phyloP scores from a whole-genome alignment of 1,140 invertebrate genomes.

The Nomia melanderi region DNA sequence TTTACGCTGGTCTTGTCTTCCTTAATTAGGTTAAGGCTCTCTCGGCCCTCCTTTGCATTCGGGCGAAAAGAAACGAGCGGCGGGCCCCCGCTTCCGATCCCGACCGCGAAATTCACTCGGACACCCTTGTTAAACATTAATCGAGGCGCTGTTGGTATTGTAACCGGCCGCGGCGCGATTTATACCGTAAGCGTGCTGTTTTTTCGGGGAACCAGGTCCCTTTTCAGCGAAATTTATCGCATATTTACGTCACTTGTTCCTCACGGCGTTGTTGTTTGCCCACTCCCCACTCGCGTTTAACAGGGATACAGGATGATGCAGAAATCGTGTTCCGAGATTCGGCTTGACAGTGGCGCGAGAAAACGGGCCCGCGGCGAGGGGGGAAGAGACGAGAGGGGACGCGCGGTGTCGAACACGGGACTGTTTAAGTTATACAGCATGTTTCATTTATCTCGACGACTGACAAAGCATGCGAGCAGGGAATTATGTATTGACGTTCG shows the following conservation, averaged over 20 bases:
- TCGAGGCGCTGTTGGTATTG: constrained; percentile 46
- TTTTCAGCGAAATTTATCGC: constrained; percentile 39
- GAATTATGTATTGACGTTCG: neutral
- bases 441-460: neutral
- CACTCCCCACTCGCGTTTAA: neutral
- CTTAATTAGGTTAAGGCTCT: constrained; percentile 71
- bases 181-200: constrained; percentile 4
- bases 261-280: constrained; percentile 16
- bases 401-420: neutral
- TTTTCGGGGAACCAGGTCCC: neutral
- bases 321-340: neutral
- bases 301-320: neutral
- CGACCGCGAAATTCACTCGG: constrained; percentile 46
- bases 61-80: neutral
- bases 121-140: constrained; percentile 48
- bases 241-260: constrained; percentile 35
- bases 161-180: constrained; percentile 25
- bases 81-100: constrained; percentile 43
- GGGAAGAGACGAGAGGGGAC: too few relatives aligned
- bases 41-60: constrained; percentile 15
- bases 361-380: neutral
- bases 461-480: neutral
- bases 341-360: neutral
- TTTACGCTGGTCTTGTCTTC: constrained; percentile 66
- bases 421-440: constrained; percentile 6